Evolutionary conservation across 2,797 vertebrate genomes (phyloP).

Genomic region (Taenioides sp.): DNA sequence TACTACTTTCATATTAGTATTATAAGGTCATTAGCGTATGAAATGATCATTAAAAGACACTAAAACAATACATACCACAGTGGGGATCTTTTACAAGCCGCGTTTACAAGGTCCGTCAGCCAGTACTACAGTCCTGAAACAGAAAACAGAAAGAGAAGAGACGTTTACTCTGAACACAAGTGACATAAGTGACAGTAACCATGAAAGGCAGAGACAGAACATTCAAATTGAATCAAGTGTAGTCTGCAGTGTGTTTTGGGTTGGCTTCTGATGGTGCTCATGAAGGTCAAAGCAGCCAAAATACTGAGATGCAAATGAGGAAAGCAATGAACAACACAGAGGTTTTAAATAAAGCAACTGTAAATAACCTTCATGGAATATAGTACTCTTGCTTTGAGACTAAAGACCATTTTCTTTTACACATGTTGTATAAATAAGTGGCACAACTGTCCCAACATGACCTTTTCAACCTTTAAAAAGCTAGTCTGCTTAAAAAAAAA

Average conservation of each 20-base stretch:
- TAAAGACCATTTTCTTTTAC: neutral
- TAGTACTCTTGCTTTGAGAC: neutral
- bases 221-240: conserved; percentile 6
- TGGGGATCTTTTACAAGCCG: conserved; percentile 72
- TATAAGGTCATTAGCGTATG: too few species aligned
- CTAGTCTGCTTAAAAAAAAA: neutral
- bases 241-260: neutral
- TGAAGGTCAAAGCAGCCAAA: conserved; percentile 4
- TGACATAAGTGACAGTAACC: neutral
- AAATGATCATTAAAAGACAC: neutral
- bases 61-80: conserved; percentile 65
- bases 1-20: too few species aligned
- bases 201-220: conserved; percentile 3
- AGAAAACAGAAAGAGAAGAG: conserved; percentile 21
- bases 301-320: neutral
- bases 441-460: neutral
- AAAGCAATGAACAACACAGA: neutral
- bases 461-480: neutral
- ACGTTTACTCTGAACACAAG: neutral
- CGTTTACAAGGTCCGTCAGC: conserved; percentile 77
- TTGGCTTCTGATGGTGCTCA: neutral
- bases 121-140: conserved; percentile 83
- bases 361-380: neutral
- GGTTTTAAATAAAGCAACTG: neutral
- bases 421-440: neutral